These are phyloP conservation scores for Agonopterix subpropinquella DNA, from an alignment of 2,888 invertebrate species.

Conservation along the genomic window DNA sequence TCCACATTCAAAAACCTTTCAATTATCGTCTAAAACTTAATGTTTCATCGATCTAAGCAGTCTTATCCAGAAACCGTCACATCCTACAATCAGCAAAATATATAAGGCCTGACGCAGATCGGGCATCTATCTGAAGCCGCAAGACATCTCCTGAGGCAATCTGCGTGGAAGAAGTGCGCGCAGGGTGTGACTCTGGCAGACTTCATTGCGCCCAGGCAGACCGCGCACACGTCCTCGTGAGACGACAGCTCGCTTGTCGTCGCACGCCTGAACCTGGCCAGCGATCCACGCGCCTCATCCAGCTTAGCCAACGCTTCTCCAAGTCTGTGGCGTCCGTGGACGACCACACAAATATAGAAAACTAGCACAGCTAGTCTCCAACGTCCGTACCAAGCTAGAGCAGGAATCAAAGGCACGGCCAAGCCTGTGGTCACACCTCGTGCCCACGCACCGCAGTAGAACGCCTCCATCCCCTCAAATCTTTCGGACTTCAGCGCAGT, in stretches of 20 bases:
- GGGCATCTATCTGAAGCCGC: slow-evolving; percentile 82
- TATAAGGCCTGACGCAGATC: slow-evolving; percentile 82
- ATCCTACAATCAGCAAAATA: slow-evolving; percentile 58
- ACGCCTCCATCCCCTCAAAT: slow-evolving; percentile 81
- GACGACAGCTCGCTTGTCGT: slow-evolving; percentile 79
- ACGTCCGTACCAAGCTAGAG: slow-evolving; percentile 73
- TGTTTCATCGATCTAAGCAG: slow-evolving; percentile 24
- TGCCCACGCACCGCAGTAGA: slow-evolving; percentile 81
- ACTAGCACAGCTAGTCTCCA: slow-evolving; percentile 76
- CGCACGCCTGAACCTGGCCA: slow-evolving; percentile 79
- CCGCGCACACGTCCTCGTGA: slow-evolving; percentile 86
- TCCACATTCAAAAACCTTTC: not conserved
- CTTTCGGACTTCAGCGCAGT: slow-evolving; percentile 76
- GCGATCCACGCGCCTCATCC: slow-evolving; percentile 75
- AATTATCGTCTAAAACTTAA: not conserved
- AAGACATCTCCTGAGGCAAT: slow-evolving; percentile 84
- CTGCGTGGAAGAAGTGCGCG: slow-evolving; percentile 87
- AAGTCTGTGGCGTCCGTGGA: slow-evolving; percentile 78
- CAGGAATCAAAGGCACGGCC: slow-evolving; percentile 74
- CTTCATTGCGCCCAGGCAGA: slow-evolving; percentile 82
- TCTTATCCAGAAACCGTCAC: slow-evolving; percentile 34
- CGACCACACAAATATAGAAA: slow-evolving; percentile 79
- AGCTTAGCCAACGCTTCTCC: slow-evolving; percentile 73
- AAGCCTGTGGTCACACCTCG: slow-evolving; percentile 74
- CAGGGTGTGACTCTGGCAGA: slow-evolving; percentile 86